Evolutionary conservation across 2,888 invertebrate species (phyloP).

Genomic region (Epinotia ramella): DNA sequence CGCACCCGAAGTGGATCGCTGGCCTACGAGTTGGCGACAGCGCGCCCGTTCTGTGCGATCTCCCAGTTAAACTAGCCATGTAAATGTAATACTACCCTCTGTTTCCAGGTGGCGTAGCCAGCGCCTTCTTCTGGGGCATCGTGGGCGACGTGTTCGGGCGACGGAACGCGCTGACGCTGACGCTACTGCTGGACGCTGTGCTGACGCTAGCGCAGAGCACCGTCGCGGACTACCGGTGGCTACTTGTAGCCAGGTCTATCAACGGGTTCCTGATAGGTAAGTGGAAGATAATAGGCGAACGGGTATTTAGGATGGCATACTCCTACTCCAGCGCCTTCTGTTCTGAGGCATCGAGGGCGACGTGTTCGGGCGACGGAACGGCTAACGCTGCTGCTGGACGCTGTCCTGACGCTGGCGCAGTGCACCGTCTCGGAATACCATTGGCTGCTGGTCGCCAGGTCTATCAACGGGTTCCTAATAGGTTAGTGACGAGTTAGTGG

Average conservation of each 20-base stretch:
- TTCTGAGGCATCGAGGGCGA: slow-evolving; percentile 91
- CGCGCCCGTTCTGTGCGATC: too few relatives aligned
- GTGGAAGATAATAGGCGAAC: slow-evolving; percentile 5
- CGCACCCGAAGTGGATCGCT: too few relatives aligned
- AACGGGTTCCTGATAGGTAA: slow-evolving; percentile 86
- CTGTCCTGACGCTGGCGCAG: too few relatives aligned
- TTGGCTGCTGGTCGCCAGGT: too few relatives aligned
- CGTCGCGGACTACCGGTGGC: slow-evolving; percentile 70
- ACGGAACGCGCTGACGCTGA: slow-evolving; percentile 83
- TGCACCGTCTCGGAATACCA: too few relatives aligned
- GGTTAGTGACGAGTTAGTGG: too few relatives aligned
- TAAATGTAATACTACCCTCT: neutral
- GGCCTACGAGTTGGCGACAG: too few relatives aligned
- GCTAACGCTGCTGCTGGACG: slow-evolving; percentile 80
- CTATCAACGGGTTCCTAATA: too few relatives aligned
- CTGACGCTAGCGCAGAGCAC: slow-evolving; percentile 82
- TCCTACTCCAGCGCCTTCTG: slow-evolving; percentile 84
- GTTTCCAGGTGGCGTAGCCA: slow-evolving; percentile 85
- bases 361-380: slow-evolving; percentile 86
- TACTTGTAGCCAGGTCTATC: slow-evolving; percentile 83
- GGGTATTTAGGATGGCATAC: too few relatives aligned
- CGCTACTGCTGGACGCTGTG: slow-evolving; percentile 79
- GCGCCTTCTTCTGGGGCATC: slow-evolving; percentile 91
- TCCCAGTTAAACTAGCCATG: too few relatives aligned
- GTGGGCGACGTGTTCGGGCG: slow-evolving; percentile 89